phyloP scores from a whole-genome alignment of 2,797 vertebrate genomes.

The Sebastes baramenuke region DNA sequence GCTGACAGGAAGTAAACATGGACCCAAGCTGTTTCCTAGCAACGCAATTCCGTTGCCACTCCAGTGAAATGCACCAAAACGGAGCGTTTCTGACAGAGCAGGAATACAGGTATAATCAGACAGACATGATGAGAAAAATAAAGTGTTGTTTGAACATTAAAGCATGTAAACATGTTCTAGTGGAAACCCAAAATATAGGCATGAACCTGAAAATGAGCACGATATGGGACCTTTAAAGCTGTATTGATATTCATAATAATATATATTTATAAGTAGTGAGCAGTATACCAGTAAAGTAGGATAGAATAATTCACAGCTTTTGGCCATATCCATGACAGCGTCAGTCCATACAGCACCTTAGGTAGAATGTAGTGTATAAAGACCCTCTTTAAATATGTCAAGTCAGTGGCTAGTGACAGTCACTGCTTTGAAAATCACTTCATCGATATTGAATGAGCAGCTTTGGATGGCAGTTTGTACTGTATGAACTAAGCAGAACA shows the following conservation, averaged over 20 bases:
- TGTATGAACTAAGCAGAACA: neutral
- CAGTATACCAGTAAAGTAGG: neutral
- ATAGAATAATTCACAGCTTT: neutral
- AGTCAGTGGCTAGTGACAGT: neutral
- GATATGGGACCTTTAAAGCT: neutral
- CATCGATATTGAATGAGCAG: constrained; percentile 17
- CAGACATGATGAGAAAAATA: too few species aligned
- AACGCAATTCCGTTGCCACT: too few species aligned
- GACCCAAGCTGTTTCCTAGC: too few species aligned
- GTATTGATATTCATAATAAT: neutral
- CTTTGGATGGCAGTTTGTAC: constrained; percentile 2
- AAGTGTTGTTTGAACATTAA: too few species aligned
- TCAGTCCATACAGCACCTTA: neutral
- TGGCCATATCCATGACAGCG: neutral
- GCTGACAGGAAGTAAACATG: too few species aligned
- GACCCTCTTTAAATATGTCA: neutral
- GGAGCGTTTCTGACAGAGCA: too few species aligned
- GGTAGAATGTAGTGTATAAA: neutral
- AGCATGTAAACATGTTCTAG: too few species aligned
- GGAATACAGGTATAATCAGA: too few species aligned
- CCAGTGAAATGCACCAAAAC: too few species aligned
- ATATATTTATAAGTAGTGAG: neutral
- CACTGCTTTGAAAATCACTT: constrained; percentile 3
- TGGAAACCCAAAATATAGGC: too few species aligned
- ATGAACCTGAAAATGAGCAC: too few species aligned